A percentile compares a stretch with the other conserved stretches of the same genome.
These are phyloP conservation scores for Sebastes trivittatus DNA, from an alignment of 2,797 vertebrate species.

Conservation along the genomic window DNA sequence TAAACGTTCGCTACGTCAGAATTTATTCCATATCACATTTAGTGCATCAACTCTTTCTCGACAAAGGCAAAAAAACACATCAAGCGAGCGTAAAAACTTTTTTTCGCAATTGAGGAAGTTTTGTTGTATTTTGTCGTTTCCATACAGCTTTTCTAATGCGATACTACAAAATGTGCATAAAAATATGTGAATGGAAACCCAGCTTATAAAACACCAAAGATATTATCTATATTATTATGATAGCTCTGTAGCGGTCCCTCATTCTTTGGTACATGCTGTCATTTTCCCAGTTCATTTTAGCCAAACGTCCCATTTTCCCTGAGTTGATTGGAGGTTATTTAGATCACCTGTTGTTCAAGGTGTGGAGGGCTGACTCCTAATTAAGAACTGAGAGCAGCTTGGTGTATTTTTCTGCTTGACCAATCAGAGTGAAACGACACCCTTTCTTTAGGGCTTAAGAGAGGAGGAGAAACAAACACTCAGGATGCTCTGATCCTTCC, in stretches of 20 bases:
- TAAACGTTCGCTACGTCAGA: too few species aligned
- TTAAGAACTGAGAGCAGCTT: not conserved
- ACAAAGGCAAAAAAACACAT: too few species aligned
- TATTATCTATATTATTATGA: not conserved
- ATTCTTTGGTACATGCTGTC: not conserved
- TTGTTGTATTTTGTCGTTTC: too few species aligned
- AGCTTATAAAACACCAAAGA: not conserved
- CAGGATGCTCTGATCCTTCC: not conserved
- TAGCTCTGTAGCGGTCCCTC: not conserved
- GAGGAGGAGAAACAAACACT: rapidly evolving
- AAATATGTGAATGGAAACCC: too few species aligned
- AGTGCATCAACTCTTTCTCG: too few species aligned
- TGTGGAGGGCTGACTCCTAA: not conserved
- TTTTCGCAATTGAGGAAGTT: too few species aligned
- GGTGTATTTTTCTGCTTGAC: not conserved
- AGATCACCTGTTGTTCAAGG: not conserved
- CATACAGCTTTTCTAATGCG: too few species aligned
- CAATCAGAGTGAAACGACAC: not conserved
- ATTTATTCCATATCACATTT: too few species aligned
- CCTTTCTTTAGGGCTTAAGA: not conserved
- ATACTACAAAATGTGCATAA: too few species aligned
- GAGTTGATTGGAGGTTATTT: not conserved
- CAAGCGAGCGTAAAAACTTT: too few species aligned
- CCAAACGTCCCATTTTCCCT: rapidly evolving
- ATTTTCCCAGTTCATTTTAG: not conserved